These are phyloP conservation scores for Yasuhikotakia modesta DNA, from an alignment of 2,797 vertebrate species.

Conservation along the genomic window DNA sequence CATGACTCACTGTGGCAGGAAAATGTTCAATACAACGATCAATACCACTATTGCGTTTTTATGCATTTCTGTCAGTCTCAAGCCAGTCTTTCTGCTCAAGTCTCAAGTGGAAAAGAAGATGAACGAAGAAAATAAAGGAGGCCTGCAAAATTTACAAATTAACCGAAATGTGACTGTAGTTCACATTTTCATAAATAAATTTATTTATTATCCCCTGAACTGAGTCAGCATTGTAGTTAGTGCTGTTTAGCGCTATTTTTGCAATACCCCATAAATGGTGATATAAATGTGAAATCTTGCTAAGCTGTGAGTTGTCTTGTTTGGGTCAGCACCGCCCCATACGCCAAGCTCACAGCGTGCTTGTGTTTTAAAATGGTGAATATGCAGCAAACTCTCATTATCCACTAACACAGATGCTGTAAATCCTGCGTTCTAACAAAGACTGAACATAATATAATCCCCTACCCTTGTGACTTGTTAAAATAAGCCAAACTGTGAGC, in stretches of 20 bases:
- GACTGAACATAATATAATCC: conserved; percentile 28
- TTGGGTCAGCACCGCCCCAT: conserved; percentile 47
- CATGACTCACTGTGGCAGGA: conserved; percentile 39
- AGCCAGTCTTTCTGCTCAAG: too few species aligned
- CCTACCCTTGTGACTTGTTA: conserved; percentile 11
- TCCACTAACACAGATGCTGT: conserved; percentile 25
- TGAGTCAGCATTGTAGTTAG: neutral
- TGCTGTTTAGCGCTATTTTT: neutral
- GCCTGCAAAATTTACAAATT: neutral
- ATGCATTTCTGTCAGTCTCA: conserved; percentile 28
- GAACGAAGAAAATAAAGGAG: conserved; percentile 11
- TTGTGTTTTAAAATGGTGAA: neutral
- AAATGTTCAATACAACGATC: conserved; percentile 29
- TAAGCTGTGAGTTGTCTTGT: conserved; percentile 51
- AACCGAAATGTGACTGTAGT: neutral
- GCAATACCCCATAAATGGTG: conserved; percentile 2
- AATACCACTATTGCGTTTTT: conserved; percentile 39
- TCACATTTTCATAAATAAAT: neutral
- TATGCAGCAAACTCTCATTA: conserved; percentile 17
- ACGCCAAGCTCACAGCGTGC: neutral
- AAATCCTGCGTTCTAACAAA: conserved; percentile 18
- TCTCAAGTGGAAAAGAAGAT: conserved; percentile 26
- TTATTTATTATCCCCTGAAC: neutral
- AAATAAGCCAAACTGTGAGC: neutral
- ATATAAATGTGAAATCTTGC: conserved; percentile 48